phyloP scores from a whole-genome alignment of 2,113 vertebrate genomes.

The Chloropsis cyanopogon region DNA sequence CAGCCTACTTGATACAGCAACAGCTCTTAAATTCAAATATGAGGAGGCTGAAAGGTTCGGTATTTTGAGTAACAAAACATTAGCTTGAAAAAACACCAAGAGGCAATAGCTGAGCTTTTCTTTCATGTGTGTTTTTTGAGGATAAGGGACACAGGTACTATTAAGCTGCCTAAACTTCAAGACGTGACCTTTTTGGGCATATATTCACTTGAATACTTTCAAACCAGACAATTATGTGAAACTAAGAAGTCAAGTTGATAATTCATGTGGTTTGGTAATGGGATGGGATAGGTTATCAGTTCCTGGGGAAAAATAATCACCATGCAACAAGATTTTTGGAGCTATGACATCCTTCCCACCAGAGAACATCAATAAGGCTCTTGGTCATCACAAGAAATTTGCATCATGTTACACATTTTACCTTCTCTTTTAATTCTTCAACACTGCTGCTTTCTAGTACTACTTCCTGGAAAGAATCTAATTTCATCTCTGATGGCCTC shows the following conservation, averaged over 20 bases:
- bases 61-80: not conserved
- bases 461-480: constrained; percentile 91
- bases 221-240: not conserved
- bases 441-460: constrained; percentile 95
- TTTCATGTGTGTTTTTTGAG: not conserved
- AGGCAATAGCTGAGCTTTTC: not conserved
- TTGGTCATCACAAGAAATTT: not conserved
- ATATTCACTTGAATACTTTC: not conserved
- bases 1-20: not conserved
- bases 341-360: not conserved
- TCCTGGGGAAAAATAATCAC: not conserved
- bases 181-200: not conserved
- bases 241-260: not conserved
- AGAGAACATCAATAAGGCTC: not conserved
- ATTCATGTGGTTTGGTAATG: not conserved
- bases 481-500: constrained; percentile 88
- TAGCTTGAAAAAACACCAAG: not conserved
- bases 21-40: not conserved
- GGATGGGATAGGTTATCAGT: not conserved
- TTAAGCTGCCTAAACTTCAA: not conserved
- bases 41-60: not conserved
- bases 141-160: not conserved
- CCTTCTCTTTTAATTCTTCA: constrained; percentile 94
- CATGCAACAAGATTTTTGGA: not conserved
- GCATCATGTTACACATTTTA: constrained; percentile 17